phyloP scores from a whole-genome alignment of 2,888 invertebrate genomes.

The Hypolimnas misippus region DNA sequence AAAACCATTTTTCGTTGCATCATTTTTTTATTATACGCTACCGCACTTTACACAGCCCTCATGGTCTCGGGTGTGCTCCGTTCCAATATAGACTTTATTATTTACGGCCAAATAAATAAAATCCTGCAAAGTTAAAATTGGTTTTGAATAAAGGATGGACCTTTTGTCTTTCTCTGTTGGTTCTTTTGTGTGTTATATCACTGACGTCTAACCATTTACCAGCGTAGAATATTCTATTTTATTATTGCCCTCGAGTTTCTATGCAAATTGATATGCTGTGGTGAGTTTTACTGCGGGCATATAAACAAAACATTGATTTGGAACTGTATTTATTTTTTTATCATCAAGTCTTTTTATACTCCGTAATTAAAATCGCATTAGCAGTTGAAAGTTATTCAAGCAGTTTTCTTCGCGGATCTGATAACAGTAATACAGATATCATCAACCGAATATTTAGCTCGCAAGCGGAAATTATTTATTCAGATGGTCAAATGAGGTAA shows the following conservation, averaged over 20 bases:
- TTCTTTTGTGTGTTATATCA: constrained; percentile 49
- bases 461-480: constrained; percentile 44
- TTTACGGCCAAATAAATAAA: constrained; percentile 39
- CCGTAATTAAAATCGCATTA: constrained; percentile 22
- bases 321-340: neutral
- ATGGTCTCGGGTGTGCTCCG: constrained; percentile 31
- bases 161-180: constrained; percentile 51
- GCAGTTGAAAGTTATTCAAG: neutral
- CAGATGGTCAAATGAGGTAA: constrained; percentile 46
- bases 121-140: constrained; percentile 40
- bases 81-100: constrained; percentile 46
- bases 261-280: constrained; percentile 19
- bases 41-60: constrained; percentile 36
- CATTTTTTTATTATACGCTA: constrained; percentile 36
- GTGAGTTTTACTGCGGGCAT: constrained; percentile 11
- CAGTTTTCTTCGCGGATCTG: constrained; percentile 8
- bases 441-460: constrained; percentile 33
- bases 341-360: neutral
- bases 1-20: constrained; percentile 46
- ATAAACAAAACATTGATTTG: constrained; percentile 11
- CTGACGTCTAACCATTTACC: constrained; percentile 44
- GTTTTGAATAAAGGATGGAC: constrained; percentile 46
- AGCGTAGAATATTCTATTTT: constrained; percentile 35
- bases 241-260: constrained; percentile 22
- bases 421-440: constrained; percentile 27